phyloP scores from a whole-genome alignment of 1,140 invertebrate species.

The Hestina assimilis region DNA sequence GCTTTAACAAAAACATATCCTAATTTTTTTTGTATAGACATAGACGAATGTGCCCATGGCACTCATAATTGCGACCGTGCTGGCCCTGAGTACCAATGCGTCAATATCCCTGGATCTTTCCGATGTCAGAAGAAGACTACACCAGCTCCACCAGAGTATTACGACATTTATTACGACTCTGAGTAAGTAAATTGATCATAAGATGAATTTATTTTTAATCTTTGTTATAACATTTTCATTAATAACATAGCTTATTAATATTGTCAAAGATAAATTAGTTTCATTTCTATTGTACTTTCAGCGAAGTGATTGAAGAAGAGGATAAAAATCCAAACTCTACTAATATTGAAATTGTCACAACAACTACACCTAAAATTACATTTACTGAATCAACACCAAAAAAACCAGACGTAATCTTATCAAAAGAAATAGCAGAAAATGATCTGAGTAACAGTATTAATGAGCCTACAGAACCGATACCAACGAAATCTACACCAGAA shows the following conservation, averaged over 20 bases:
- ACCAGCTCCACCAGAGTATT: slow-evolving; percentile 40
- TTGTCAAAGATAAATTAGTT: not conserved
- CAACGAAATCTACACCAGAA: slow-evolving; percentile 6
- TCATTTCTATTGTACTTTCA: slow-evolving; percentile 29
- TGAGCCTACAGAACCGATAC: slow-evolving; percentile 2
- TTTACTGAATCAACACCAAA: slow-evolving; percentile 23
- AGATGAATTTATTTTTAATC: not conserved
- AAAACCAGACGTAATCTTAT: slow-evolving; percentile 6
- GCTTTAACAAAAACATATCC: not conserved
- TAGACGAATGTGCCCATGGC: slow-evolving; percentile 84
- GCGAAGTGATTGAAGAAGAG: slow-evolving; percentile 45
- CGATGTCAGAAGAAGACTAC: slow-evolving; percentile 80
- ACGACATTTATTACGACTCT: slow-evolving; percentile 52
- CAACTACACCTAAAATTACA: slow-evolving; percentile 32
- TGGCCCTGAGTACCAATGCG: slow-evolving; percentile 82
- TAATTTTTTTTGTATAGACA: slow-evolving; percentile 62
- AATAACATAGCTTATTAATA: too few species aligned
- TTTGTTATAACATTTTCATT: not conserved
- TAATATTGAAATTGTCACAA: slow-evolving; percentile 35
- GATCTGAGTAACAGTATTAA: slow-evolving; percentile 17
- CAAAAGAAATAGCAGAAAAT: slow-evolving; percentile 7
- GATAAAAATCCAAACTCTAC: slow-evolving; percentile 22
- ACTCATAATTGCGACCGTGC: slow-evolving; percentile 82
- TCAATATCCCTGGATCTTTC: slow-evolving; percentile 86
- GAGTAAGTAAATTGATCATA: slow-evolving; percentile 5